Base-by-base conservation (phyloP, 2,797 vertebrate genomes). In the Gobio occitaniae region DNA sequence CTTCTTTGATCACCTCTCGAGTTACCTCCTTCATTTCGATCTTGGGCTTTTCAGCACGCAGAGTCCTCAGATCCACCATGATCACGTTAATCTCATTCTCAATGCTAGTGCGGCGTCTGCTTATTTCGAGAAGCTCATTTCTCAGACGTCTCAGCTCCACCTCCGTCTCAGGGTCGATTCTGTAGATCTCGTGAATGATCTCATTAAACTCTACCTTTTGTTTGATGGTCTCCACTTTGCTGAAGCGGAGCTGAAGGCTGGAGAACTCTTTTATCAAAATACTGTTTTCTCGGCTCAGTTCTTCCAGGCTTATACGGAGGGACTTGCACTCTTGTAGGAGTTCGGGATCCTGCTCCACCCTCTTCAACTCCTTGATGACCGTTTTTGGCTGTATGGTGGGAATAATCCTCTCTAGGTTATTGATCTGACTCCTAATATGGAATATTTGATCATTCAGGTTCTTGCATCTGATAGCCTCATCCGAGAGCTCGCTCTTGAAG, bases 11-110 rank as follows among this genome's bases (percentile, higher is more conserved):
- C 59, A 99, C 95, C 89, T 99, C 97, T 88, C 95, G 95, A 47
- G 94, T 96, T 76, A 97, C 93, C 86, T 99, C 96, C 88, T 96
- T 97, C 90, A 96, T 94, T 88, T 99, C 97, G 59, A 98, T 94
- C 25, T 91, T 92, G n/a, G 97, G 97, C 91, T 97, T 96, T 94
- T 96, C 96, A 4, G 95, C 90, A 10, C 93, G 96, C 85, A 97
- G 90, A 19, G 90, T 90, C 0, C 87, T 94, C 84, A 99, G 89
- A 19, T 95, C 94, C 0, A 91, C 88, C 48, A 92, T 93, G 72
- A 96, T 90, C 47, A 84, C 79, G 59, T 88, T 91, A 6, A 96
- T 90, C 83, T 96, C 94, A 47, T 86, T 92, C 79, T 97, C 97
- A 15, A 91, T 0, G n/a, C 92, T 69, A 0, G 87, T 82, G 38